Base-by-base conservation (phyloP, 2,113 vertebrate species). In the Hemiscyllium ocellatum region DNA sequence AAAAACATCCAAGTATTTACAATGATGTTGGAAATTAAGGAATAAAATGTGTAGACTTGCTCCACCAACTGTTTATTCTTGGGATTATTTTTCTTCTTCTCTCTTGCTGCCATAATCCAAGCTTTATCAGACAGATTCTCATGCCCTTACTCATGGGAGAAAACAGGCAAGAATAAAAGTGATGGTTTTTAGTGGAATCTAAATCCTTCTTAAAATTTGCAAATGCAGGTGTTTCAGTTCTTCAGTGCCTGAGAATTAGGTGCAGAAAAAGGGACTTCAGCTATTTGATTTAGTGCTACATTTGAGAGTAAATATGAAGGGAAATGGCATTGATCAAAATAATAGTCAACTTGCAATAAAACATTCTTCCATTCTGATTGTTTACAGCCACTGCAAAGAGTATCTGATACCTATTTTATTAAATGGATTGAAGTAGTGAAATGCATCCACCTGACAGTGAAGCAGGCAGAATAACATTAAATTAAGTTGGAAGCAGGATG, bases 61-160 rank as follows among this genome's bases (percentile, higher is more conserved):
- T 95, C 94, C 94, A 70, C 94, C 94, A 95, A 95, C 94, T 95
- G 94, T 95, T 95, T 95, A 95, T 95, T 95, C 66, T 47, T 72
- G 94, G 94, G 42, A 95, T 42, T 95, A 69, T 22, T 70, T 69
- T 17, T 94, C 6, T 91, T 7, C 33, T 1, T 70, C n/a, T 94
- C 6, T 94, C 65, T 15, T 33, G 42, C 68, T 50, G 69, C 13
- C 42, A 50, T n/a, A 61, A 10, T 61, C 4, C 26, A 69, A 24
- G 91, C 91, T 47, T 94, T 17, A 65, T 33, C n/a, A 6, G 61
- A 33, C 61, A n/a, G 17, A 65, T 20, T 93, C 12, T 65, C 33
- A 2, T 37, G 76, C 13, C 52, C 26, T 91, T 66, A 17, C 61
- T 37, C 5, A 61, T 61, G 5, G 17, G 87, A 90, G 26, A 65